Percentiles rank a stretch among this genome's conserved stretches.
phyloP scores from a whole-genome alignment of 2,113 vertebrate genomes.

The Chloebia gouldiae region DNA sequence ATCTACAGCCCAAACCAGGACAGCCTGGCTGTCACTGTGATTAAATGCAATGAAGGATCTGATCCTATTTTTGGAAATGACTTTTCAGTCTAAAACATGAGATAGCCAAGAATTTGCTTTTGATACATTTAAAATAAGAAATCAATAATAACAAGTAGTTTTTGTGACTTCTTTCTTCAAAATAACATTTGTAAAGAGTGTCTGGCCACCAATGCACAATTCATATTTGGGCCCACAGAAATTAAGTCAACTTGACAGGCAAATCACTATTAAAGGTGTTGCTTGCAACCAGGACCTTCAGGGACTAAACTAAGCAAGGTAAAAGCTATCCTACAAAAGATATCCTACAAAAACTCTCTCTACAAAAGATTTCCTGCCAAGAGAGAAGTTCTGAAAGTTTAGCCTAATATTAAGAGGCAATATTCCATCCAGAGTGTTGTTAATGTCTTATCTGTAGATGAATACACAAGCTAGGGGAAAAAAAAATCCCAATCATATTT shows the following conservation, averaged over 20 bases:
- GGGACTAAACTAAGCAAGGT: background rate
- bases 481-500: background rate
- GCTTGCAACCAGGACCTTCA: background rate
- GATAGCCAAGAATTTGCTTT: background rate
- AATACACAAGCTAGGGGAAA: background rate
- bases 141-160: background rate
- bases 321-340: background rate
- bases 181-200: background rate
- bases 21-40: background rate
- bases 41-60: background rate
- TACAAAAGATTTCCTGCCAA: background rate
- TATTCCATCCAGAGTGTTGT: background rate
- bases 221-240: background rate
- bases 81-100: background rate
- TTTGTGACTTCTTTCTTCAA: background rate
- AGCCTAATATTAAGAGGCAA: background rate
- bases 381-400: background rate
- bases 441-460: background rate
- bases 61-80: background rate
- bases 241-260: background rate
- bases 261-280: background rate
- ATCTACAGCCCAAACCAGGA: background rate
- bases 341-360: background rate
- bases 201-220: background rate
- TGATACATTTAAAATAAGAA: background rate